phyloP scores from a whole-genome alignment of 2,113 vertebrate species.

The Agapornis roseicollis region DNA sequence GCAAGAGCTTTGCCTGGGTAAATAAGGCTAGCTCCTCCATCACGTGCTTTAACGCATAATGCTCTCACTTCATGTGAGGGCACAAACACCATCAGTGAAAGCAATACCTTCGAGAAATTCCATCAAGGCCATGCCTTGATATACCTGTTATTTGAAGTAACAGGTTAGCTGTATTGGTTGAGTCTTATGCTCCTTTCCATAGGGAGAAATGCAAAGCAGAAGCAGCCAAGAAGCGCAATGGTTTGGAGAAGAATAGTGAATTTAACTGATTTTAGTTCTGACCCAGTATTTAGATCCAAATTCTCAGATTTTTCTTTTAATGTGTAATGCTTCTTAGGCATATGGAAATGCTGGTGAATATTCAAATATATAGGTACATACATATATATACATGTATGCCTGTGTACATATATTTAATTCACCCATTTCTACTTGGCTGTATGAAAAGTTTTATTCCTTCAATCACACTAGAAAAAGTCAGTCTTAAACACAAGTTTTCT shows the following conservation, averaged over 20 bases:
- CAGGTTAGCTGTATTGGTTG: rapidly evolving
- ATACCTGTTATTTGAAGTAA: neutral
- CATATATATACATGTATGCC: rapidly evolving
- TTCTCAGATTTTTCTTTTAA: neutral
- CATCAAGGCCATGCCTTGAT: neutral
- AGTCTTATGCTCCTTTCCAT: neutral
- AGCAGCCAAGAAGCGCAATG: neutral
- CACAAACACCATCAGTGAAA: neutral
- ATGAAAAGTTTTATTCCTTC: neutral
- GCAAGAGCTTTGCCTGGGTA: neutral
- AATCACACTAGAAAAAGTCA: neutral
- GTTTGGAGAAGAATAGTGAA: neutral
- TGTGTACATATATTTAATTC: neutral
- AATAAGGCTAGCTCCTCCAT: rapidly evolving
- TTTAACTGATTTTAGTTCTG: neutral
- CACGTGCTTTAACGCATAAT: no score
- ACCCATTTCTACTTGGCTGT: neutral
- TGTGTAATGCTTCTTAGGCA: neutral
- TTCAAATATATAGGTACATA: neutral
- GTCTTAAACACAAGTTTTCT: neutral
- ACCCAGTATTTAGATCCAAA: neutral
- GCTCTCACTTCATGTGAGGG: rapidly evolving
- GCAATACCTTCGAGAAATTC: neutral
- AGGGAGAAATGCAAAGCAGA: rapidly evolving
- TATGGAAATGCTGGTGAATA: neutral